Conservation (phyloP, 2,888 invertebrate genomes). For the Tholera decimalis region DNA sequence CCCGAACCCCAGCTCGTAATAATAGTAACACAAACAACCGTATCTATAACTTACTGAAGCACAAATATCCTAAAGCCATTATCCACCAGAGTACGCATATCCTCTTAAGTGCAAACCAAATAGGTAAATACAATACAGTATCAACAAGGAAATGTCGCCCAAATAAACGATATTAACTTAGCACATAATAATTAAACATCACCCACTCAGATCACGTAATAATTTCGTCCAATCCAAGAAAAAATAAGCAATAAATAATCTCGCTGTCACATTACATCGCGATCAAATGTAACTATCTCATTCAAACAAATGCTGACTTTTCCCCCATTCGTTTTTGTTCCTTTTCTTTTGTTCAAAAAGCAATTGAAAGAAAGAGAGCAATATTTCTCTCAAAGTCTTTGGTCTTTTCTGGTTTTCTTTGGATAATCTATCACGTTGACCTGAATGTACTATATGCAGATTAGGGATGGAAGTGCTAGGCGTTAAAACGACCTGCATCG, state of each 20-base stretch:
- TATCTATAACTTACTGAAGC: too few species aligned
- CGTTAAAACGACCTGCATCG: constrained; percentile 60
- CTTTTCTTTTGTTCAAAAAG: constrained; percentile 48
- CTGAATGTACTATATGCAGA: constrained; percentile 64
- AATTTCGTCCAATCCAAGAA: constrained; percentile 19
- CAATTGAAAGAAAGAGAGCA: constrained; percentile 40
- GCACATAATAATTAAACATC: constrained; percentile 35
- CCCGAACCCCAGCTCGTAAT: too few species aligned
- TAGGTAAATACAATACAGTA: constrained; percentile 1
- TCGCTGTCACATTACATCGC: constrained; percentile 55
- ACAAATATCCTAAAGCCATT: too few species aligned
- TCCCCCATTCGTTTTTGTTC: constrained; percentile 42
- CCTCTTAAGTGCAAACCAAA: neutral
- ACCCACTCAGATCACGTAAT: constrained; percentile 28
- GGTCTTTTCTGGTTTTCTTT: constrained; percentile 48
- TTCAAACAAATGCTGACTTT: constrained; percentile 52
- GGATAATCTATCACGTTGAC: constrained; percentile 64
- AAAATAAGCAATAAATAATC: constrained; percentile 52
- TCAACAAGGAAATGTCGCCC: neutral
- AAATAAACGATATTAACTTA: constrained; percentile 11
- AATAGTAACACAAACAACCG: too few species aligned
- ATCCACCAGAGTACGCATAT: neutral
- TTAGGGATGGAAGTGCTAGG: constrained; percentile 60
- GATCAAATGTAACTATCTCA: constrained; percentile 60
- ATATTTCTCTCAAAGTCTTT: constrained; percentile 46